A percentile compares a stretch with the other conserved stretches of the same genome.
phyloP scores from a whole-genome alignment of 2,113 vertebrate genomes.

The Sceloporus undulatus region DNA sequence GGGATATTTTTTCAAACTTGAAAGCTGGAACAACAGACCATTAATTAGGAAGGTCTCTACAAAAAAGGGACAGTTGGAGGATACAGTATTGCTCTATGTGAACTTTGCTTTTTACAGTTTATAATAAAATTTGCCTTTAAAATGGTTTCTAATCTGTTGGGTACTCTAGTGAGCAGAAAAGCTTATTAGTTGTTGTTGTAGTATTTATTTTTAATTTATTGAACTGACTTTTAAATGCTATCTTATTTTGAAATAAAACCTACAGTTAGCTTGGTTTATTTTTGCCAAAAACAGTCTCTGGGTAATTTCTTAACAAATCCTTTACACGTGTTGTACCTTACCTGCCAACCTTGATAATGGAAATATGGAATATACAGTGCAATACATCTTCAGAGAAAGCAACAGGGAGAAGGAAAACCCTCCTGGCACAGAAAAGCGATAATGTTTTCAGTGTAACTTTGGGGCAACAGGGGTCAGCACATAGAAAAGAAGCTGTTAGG shows the following conservation, averaged over 20 bases:
- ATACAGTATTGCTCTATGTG: too few relatives aligned
- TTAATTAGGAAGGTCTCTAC: too few relatives aligned
- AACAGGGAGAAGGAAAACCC: conserved; percentile 31
- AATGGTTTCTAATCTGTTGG: too few relatives aligned
- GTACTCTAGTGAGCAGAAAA: too few relatives aligned
- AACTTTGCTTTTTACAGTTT: too few relatives aligned
- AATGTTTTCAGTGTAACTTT: conserved; percentile 28
- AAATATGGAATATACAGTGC: conserved; percentile 30
- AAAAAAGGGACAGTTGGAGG: too few relatives aligned
- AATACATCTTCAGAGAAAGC: conserved; percentile 36
- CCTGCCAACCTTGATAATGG: conserved; percentile 50
- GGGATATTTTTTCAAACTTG: too few relatives aligned
- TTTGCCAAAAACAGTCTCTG: conserved; percentile 41
- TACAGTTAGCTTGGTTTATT: conserved; percentile 25
- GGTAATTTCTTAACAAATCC: conserved; percentile 55
- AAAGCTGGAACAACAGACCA: too few relatives aligned
- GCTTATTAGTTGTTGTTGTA: background rate
- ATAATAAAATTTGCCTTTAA: too few relatives aligned
- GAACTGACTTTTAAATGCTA: conserved; percentile 25
- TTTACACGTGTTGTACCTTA: conserved; percentile 18
- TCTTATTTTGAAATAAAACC: conserved; percentile 37
- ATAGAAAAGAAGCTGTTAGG: conserved; percentile 24
- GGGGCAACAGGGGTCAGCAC: conserved; percentile 32
- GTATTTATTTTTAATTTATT: conserved; percentile 30
- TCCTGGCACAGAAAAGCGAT: conserved; percentile 31